These are phyloP conservation scores for Alca torda DNA, from an alignment of 2,797 vertebrate genomes.

Conservation along the genomic window DNA sequence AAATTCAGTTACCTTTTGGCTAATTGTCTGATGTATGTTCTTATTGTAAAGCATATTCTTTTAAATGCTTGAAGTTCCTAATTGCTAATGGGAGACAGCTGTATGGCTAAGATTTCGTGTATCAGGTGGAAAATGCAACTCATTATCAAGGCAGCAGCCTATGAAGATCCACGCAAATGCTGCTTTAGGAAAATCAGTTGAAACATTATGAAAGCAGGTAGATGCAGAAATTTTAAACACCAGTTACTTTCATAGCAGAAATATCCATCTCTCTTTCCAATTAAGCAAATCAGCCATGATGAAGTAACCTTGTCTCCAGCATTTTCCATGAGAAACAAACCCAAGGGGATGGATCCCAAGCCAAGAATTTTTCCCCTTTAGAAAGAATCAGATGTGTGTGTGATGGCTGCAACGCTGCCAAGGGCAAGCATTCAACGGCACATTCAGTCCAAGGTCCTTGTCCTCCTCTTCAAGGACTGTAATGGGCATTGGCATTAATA, in stretches of 20 bases:
- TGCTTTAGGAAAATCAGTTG: background rate
- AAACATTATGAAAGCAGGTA: background rate
- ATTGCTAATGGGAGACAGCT: background rate
- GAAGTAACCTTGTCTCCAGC: background rate
- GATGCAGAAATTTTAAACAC: background rate
- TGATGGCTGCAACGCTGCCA: background rate
- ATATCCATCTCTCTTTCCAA: background rate
- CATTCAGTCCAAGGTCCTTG: slow-evolving; percentile 3
- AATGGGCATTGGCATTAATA: slow-evolving; percentile 38
- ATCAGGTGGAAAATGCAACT: background rate
- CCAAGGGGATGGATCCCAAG: background rate
- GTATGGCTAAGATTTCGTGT: background rate
- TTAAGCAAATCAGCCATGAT: slow-evolving; percentile 8
- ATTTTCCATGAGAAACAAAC: slow-evolving; percentile 12
- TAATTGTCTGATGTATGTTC: background rate
- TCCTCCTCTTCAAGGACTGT: slow-evolving; percentile 22
- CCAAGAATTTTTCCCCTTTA: slow-evolving; percentile 35
- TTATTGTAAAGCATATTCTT: background rate
- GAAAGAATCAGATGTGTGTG: slow-evolving; percentile 10
- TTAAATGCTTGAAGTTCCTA: background rate
- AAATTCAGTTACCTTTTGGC: slow-evolving; percentile 53
- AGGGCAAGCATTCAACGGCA: slow-evolving; percentile 17
- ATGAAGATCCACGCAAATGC: background rate
- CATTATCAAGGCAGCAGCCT: background rate
- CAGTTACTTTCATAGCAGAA: background rate